Evolutionary conservation across 2,113 vertebrate genomes (phyloP), one percentile per base, ranked within the genome.

Genomic region (Otolemur garnettii): DNA sequence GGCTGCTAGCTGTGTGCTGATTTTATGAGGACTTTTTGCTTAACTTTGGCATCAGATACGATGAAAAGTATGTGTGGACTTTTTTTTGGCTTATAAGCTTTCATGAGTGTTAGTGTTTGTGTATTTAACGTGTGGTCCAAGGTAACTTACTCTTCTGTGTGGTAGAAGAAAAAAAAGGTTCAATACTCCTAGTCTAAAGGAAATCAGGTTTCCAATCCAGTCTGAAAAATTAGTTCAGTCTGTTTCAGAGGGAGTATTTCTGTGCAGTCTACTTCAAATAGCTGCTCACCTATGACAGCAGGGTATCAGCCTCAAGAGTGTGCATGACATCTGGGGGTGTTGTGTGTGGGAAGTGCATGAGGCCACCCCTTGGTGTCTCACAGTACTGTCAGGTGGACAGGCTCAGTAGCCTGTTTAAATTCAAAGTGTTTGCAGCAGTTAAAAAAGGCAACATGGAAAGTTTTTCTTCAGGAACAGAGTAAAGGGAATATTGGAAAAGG

Each of bases 241-340:
- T 66, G 50, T 77, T 64, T 82, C 50, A n/a, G 33, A 87, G 53
- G 38, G 26, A 75, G 28, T 77, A 30, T 35, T 33, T 28, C 62
- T 50, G 74, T 38, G 77, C 8, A 66, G 55, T 57, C 9, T 26
- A 87, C 14, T 22, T 35, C 33, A 57, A 55, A 55, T 17, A 66
- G 69, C 24, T 74, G 59, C 33, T 1, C 24, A 72, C 45, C 14
- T 7, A 1, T 0, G 1, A 53, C 4, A 2, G 5, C 15, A 24
- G 45, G 57, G 4, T 14, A 19, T 9, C 45, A 19, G 55, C 45
- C 55, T 42, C 2, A 0, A 0, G 11, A 6, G 50, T 21, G 10
- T 26, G 33, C 74, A 24, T 53, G 66, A 9, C 35, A 50, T 1
- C 4, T 33, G n/a, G 0, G 19, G 57, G 18, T 0, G 11, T 7